phyloP scores from a whole-genome alignment of 1,140 invertebrate species.

The Drosophila sturtevanti region DNA sequence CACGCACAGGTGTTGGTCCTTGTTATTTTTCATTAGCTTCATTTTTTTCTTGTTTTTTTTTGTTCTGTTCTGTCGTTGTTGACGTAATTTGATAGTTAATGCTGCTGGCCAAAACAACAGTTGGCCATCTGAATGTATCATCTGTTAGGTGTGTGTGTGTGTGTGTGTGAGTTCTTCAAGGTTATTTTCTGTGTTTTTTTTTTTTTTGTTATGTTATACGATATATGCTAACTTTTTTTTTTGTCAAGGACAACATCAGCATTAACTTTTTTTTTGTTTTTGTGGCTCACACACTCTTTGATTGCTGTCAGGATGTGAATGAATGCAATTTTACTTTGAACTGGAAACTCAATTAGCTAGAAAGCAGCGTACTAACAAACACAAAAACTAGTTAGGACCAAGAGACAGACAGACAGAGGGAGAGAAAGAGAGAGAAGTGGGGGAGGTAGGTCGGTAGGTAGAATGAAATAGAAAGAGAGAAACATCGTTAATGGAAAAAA shows the following conservation, averaged over 20 bases:
- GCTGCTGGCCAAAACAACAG: conserved; percentile 16
- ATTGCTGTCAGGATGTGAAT: conserved; percentile 6
- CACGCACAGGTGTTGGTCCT: conserved; percentile 55
- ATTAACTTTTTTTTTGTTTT: conserved; percentile 7
- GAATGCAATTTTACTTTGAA: conserved; percentile 32
- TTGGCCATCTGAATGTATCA: conserved; percentile 38
- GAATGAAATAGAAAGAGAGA: not conserved
- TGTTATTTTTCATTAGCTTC: not conserved
- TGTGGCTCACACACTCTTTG: not conserved
- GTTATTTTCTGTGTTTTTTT: conserved; percentile 8
- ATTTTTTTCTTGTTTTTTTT: not conserved
- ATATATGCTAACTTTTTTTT: not conserved
- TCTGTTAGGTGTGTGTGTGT: conserved; percentile 11
- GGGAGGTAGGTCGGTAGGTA: no score
- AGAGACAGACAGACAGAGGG: conserved; percentile 14
- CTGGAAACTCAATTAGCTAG: conserved; percentile 42
- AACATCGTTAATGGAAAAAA: conserved; percentile 3
- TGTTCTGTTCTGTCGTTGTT: conserved; percentile 50
- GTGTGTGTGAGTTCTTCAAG: conserved; percentile 23
- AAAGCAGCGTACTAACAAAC: conserved; percentile 28
- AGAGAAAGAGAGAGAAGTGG: no score
- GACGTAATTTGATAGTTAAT: conserved; percentile 69
- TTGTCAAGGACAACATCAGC: conserved; percentile 11
- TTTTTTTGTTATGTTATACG: conserved; percentile 40
- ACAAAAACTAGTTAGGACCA: conserved; percentile 13